Evolutionary conservation across 2,888 invertebrate genomes (phyloP).

Genomic region (Lutraria lutraria): DNA sequence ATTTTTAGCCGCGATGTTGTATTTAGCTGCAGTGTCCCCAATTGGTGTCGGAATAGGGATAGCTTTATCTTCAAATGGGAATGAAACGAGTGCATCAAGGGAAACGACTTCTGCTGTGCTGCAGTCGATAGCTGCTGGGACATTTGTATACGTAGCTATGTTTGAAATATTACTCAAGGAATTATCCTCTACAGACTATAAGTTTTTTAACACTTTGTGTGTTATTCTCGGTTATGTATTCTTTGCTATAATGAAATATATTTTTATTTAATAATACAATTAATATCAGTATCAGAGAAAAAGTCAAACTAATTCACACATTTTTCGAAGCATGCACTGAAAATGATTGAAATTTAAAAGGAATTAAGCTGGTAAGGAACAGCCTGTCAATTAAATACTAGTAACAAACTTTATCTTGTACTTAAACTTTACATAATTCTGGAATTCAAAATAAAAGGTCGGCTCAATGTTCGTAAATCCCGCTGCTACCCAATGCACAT

Average conservation of each 20-base stretch:
- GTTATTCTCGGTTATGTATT: background rate
- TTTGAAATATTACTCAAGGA: slow-evolving; percentile 56
- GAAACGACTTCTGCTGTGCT: slow-evolving; percentile 29
- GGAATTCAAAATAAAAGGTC: too few species aligned
- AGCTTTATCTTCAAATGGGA: slow-evolving; percentile 19
- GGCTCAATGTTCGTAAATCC: too few species aligned
- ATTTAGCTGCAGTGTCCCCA: slow-evolving; percentile 42
- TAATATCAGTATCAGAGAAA: too few species aligned
- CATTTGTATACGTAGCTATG: slow-evolving; percentile 55
- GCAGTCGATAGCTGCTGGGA: slow-evolving; percentile 52
- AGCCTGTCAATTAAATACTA: too few species aligned
- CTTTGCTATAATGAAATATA: background rate
- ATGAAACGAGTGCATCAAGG: background rate
- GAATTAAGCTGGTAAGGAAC: too few species aligned
- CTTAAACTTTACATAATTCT: too few species aligned
- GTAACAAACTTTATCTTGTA: too few species aligned
- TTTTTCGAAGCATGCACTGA: too few species aligned
- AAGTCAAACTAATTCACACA: too few species aligned
- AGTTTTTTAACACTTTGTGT: background rate
- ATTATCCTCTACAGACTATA: background rate
- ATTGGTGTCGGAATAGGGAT: slow-evolving; percentile 47
- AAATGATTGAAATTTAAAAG: too few species aligned
- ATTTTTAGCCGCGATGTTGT: slow-evolving; percentile 32
- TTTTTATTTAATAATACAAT: background rate
- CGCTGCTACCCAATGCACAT: too few species aligned